Percentiles rank a stretch among this genome's conserved stretches.
Evolutionary conservation across 2,113 vertebrate genomes (phyloP).

Genomic region (Camelus bactrianus): DNA sequence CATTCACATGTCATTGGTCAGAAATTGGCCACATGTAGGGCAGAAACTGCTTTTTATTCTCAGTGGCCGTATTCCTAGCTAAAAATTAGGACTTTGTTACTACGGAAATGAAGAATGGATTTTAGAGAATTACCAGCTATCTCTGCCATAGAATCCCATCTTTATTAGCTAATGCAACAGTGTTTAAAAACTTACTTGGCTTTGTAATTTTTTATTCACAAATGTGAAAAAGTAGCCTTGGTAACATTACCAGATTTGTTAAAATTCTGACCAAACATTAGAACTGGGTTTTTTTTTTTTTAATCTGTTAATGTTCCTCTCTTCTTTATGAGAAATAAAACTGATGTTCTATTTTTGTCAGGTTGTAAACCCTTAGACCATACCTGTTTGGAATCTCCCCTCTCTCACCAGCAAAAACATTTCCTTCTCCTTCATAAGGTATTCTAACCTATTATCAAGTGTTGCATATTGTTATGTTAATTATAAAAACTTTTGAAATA

Average conservation of each 20-base stretch:
- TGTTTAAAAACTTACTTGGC: not conserved
- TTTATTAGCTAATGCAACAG: conserved; percentile 11
- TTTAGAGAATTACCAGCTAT: not conserved
- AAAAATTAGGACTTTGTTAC: not conserved
- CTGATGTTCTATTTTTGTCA: not conserved
- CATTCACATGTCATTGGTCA: not conserved
- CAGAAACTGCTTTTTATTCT: not conserved
- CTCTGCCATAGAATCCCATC: not conserved
- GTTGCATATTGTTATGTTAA: not conserved
- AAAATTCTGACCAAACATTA: not conserved
- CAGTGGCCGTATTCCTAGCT: not conserved
- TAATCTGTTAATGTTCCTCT: not conserved
- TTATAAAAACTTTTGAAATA: conserved; percentile 38
- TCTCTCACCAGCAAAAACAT: conserved; percentile 6
- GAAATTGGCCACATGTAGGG: not conserved
- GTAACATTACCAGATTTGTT: conserved; percentile 7
- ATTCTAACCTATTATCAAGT: not conserved
- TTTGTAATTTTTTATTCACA: conserved; percentile 37
- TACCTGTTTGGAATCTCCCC: not conserved
- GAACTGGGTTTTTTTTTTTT: not conserved
- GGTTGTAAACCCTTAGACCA: not conserved
- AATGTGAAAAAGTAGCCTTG: not conserved
- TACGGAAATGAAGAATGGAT: not conserved
- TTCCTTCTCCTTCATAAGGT: conserved; percentile 15
- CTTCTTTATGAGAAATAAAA: not conserved